Percentiles rank a stretch among this genome's conserved stretches.
Evolutionary conservation across 1,140 invertebrate species (phyloP).

Genomic region (Pseudomyrmex sp.): DNA sequence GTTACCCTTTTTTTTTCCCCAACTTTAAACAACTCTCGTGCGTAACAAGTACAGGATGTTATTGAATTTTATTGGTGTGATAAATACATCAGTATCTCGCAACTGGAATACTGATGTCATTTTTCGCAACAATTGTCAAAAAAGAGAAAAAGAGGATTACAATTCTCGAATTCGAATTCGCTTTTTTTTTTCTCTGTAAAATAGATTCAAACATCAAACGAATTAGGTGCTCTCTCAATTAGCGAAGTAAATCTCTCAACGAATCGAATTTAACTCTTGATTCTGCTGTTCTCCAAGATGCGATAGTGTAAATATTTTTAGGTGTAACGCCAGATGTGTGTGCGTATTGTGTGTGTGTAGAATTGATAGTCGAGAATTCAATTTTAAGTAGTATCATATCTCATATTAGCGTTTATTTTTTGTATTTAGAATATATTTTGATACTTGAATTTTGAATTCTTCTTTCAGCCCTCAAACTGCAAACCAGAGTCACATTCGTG

Average conservation of each 20-base stretch:
- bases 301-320: background rate
- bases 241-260: too few relatives aligned
- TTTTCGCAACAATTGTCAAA: slow-evolving; percentile 41
- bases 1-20: slow-evolving; percentile 54
- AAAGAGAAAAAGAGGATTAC: background rate
- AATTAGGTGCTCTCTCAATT: too few relatives aligned
- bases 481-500: too few relatives aligned
- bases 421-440: too few relatives aligned
- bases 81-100: slow-evolving; percentile 46
- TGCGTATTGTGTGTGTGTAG: too few relatives aligned
- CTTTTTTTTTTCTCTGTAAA: background rate
- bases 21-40: slow-evolving; percentile 58
- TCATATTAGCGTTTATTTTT: too few relatives aligned
- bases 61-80: slow-evolving; percentile 54
- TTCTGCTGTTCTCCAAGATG: too few relatives aligned
- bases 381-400: background rate
- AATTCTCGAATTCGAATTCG: background rate
- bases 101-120: slow-evolving; percentile 47
- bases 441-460: too few relatives aligned
- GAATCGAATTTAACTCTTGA: too few relatives aligned
- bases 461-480: too few relatives aligned
- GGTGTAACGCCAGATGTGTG: background rate
- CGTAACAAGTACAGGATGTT: slow-evolving; percentile 46
- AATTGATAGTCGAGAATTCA: background rate
- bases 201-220: too few relatives aligned